Evolutionary conservation across 2,888 invertebrate genomes (phyloP), one percentile per base, ranked within the genome.

Genomic region (Phyllotreta cruciferae): DNA sequence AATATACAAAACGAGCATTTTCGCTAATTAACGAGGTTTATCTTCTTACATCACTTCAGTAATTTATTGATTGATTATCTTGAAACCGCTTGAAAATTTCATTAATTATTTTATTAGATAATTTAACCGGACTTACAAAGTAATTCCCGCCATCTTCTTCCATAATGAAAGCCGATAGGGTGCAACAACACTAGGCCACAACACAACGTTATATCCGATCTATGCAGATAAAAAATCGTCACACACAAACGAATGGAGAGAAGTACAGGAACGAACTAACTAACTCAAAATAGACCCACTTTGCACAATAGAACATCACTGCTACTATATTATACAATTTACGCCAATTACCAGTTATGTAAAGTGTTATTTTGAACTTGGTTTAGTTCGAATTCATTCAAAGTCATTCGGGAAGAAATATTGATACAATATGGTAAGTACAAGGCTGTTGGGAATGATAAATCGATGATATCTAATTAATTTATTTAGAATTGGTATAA

Each of bases 181-280:
- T n/a, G 41, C n/a, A 41, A 10, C 9, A 41, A 50, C 49, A 49
- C 57, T 34, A 57, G 8, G 11, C 50, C 58, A 58, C 58, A 58
- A 52, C 58, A 58, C 58, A 42, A n/a, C 14, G 6, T 11, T 2
- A 42, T 49, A 39, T 39, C 49, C 57, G 37, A 39, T 47, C 38
- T 4, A 44, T 44, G 34, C 42, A 44, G n/a, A 36, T 13, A 36
- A 38, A 39, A 52, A 62, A 44, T 56, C 47, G 39, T 49, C 55
- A 49, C 54, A 57, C 60, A 44, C 56, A 54, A 63, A 56, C 67
- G 61, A 62, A 66, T 62, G 49, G 63, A 62, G 2, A 55, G 65
- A 58, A 39, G 50, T 44, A 62, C 60, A 66, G 62, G 62, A 66
- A 56, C 62, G 67, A 62, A 67, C 67, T 67, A 54, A 54, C 13